phyloP scores from a whole-genome alignment of 2,888 invertebrate species.

The Scaptomyza polygonia region DNA sequence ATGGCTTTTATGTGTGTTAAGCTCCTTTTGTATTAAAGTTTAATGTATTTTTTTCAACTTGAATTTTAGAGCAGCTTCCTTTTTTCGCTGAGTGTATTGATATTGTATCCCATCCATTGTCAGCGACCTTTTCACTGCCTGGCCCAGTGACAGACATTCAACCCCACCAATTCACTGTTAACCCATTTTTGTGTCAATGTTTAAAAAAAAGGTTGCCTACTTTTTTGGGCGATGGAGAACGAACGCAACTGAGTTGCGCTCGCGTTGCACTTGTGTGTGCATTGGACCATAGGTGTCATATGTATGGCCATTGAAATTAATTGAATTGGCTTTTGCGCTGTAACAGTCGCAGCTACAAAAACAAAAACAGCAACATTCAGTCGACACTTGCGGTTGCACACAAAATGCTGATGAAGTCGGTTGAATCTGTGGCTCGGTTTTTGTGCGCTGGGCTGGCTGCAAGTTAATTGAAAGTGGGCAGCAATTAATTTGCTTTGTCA shows the following conservation, averaged over 20 bases:
- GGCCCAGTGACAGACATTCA: background rate
- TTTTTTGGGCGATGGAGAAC: conserved; percentile 50
- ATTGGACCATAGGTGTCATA: conserved; percentile 75
- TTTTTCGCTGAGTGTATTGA: conserved; percentile 1
- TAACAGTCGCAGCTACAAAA: conserved; percentile 37
- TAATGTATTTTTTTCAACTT: background rate
- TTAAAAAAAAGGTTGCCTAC: conserved; percentile 59
- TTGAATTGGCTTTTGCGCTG: conserved; percentile 75
- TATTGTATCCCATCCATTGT: conserved; percentile 12
- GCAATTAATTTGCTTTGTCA: conserved; percentile 79
- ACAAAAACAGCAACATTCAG: conserved; percentile 10
- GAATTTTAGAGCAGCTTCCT: background rate
- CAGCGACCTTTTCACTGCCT: conserved; percentile 16
- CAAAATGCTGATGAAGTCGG: conserved; percentile 58
- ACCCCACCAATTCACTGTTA: background rate
- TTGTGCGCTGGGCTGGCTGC: conserved; percentile 13
- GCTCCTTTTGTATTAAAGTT: background rate
- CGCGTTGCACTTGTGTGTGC: conserved; percentile 60
- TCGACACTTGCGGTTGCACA: conserved; percentile 68
- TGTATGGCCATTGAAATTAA: conserved; percentile 75
- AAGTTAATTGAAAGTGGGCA: conserved; percentile 77
- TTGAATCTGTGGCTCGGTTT: conserved; percentile 17
- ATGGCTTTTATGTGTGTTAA: background rate
- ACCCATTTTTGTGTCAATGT: conserved; percentile 20
- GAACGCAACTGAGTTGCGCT: conserved; percentile 18